These are phyloP conservation scores for Pitta sordida DNA, from an alignment of 2,113 vertebrate species.

Conservation along the genomic window DNA sequence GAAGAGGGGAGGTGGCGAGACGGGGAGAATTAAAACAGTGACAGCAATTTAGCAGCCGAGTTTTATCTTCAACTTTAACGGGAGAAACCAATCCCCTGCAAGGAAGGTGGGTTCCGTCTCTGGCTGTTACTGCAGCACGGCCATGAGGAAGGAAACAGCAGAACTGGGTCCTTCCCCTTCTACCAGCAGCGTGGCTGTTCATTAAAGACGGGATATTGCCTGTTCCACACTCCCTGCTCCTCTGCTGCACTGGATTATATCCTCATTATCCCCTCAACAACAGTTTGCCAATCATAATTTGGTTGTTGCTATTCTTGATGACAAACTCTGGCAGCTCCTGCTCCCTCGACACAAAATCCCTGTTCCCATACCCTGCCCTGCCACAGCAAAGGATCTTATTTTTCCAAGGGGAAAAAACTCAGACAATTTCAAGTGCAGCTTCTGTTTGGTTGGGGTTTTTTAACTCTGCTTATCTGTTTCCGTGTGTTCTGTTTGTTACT, in stretches of 20 bases:
- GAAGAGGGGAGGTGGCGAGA: not conserved
- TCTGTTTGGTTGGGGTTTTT: not conserved
- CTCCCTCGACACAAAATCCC: constrained; percentile 29
- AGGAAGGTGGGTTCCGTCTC: constrained; percentile 1
- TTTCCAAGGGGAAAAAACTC: not conserved
- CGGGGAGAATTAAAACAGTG: constrained; percentile 5
- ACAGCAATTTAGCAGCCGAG: not conserved
- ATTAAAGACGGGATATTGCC: not conserved
- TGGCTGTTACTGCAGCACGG: not conserved
- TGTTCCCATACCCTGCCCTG: not conserved
- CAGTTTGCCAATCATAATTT: constrained; percentile 58
- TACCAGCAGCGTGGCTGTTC: not conserved
- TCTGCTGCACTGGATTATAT: not conserved
- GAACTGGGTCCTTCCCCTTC: not conserved
- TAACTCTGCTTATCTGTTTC: not conserved
- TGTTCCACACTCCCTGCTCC: not conserved
- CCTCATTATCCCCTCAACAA: constrained; percentile 3
- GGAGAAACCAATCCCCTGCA: not conserved
- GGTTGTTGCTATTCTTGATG: constrained; percentile 49
- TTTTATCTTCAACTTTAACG: constrained; percentile 24
- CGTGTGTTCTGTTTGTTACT: not conserved
- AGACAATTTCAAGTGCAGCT: not conserved
- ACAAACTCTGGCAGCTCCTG: constrained; percentile 24
- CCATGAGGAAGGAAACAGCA: not conserved
- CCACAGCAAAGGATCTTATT: not conserved